phyloP scores from a whole-genome alignment of 2,113 vertebrate genomes.

The Todiramphus chloris region DNA sequence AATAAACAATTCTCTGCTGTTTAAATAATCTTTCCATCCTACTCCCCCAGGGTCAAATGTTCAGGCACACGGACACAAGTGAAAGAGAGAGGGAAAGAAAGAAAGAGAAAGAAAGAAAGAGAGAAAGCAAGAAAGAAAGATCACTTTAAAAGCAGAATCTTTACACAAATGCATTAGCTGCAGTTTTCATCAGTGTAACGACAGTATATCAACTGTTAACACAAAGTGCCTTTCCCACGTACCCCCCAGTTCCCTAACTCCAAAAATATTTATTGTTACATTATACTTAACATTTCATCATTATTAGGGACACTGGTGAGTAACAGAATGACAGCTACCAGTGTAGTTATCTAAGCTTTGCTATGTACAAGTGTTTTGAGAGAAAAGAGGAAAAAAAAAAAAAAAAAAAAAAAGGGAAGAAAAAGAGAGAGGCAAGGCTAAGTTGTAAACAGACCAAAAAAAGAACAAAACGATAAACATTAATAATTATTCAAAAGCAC shows the following conservation, averaged over 20 bases:
- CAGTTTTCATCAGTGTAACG: conserved; percentile 29
- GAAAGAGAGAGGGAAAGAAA: too few relatives aligned
- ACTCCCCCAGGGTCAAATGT: conserved; percentile 44
- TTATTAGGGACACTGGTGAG: not conserved
- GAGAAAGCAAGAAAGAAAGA: not conserved
- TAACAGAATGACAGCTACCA: not conserved
- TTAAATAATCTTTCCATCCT: conserved; percentile 49
- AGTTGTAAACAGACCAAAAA: conserved; percentile 41
- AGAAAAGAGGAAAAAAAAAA: not conserved
- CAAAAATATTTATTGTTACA: conserved; percentile 63
- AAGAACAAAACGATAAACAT: not conserved
- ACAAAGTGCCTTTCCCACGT: conserved; percentile 42
- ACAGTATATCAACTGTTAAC: conserved; percentile 37
- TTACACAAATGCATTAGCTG: conserved; percentile 37
- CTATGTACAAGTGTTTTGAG: not conserved
- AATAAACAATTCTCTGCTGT: conserved; percentile 57
- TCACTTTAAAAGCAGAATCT: not conserved
- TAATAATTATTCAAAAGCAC: conserved; percentile 54
- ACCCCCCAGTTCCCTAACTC: conserved; percentile 28
- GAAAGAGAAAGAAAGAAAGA: not conserved
- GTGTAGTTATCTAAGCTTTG: conserved; percentile 21
- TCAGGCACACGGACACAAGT: conserved; percentile 10
- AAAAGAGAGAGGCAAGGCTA: not conserved
- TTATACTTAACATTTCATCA: conserved; percentile 50
- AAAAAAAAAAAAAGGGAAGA: not conserved